Evolutionary conservation across 2,888 invertebrate species (phyloP).

Genomic region (Macrostomum cliftonense): DNA sequence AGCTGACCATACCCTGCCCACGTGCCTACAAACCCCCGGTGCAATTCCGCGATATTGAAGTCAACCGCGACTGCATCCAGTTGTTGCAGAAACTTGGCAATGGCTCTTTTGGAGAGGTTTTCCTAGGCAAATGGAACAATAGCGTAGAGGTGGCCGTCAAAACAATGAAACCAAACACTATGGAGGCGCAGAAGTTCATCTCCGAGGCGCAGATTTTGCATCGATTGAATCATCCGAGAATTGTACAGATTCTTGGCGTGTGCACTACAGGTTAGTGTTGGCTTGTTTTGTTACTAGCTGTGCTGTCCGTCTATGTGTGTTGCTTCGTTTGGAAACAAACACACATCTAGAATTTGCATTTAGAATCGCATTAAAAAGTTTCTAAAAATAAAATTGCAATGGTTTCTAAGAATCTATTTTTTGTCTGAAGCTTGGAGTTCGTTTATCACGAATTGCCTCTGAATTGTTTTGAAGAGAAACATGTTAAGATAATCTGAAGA

Average conservation of each 20-base stretch:
- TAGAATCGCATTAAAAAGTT: too few relatives aligned
- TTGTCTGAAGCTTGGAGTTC: too few relatives aligned
- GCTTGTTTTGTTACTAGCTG: too few relatives aligned
- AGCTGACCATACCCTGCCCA: constrained; percentile 74
- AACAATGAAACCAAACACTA: constrained; percentile 77
- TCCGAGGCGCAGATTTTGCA: constrained; percentile 31
- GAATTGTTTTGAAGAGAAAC: too few relatives aligned
- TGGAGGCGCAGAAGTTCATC: constrained; percentile 47
- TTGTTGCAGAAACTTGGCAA: constrained; percentile 71
- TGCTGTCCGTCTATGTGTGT: too few relatives aligned
- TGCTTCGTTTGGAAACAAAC: too few relatives aligned
- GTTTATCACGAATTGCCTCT: too few relatives aligned
- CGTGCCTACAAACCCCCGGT: constrained; percentile 75
- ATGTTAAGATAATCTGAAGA: too few relatives aligned
- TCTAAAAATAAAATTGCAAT: too few relatives aligned
- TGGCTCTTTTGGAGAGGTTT: constrained; percentile 93
- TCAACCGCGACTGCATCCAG: constrained; percentile 68
- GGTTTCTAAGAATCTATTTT: too few relatives aligned
- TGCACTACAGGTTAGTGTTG: constrained; percentile 52
- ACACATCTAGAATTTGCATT: too few relatives aligned
- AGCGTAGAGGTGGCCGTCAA: constrained; percentile 93
- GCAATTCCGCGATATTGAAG: constrained; percentile 97
- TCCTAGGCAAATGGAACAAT: constrained; percentile 71
- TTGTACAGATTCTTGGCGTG: constrained; percentile 79
- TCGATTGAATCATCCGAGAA: constrained; percentile 42